Evolutionary conservation across 2,113 vertebrate species (phyloP).

Genomic region (Ursus arctos): DNA sequence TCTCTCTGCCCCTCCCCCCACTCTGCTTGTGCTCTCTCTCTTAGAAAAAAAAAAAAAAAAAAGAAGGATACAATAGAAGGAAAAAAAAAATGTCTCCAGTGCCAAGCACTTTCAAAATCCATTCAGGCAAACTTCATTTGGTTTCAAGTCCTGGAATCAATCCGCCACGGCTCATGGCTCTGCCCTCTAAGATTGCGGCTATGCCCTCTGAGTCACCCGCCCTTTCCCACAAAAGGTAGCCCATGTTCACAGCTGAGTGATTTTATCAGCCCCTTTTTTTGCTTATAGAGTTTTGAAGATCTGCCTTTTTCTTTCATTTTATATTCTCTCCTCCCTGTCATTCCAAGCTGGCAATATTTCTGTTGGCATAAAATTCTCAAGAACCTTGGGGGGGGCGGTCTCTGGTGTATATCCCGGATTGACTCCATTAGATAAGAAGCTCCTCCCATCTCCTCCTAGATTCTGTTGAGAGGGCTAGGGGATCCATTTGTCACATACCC

Average conservation of each 20-base stretch:
- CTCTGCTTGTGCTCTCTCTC: too few relatives aligned
- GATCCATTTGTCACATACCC: neutral
- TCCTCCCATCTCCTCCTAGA: neutral
- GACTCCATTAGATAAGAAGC: neutral
- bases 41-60: too few relatives aligned
- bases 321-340: neutral
- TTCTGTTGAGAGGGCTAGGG: neutral
- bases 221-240: neutral
- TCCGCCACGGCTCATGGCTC: neutral
- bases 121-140: neutral
- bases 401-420: neutral
- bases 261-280: neutral
- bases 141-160: neutral
- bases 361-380: neutral
- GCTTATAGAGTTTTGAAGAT: neutral
- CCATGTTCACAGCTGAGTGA: neutral
- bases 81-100: neutral
- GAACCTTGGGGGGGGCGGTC: neutral
- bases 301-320: neutral
- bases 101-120: neutral
- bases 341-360: neutral
- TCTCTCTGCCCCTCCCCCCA: too few relatives aligned
- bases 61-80: neutral
- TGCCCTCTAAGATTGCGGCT: neutral
- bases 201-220: neutral